These are phyloP conservation scores for Euplexia lucipara DNA, from an alignment of 2,888 invertebrate genomes.

Conservation along the genomic window DNA sequence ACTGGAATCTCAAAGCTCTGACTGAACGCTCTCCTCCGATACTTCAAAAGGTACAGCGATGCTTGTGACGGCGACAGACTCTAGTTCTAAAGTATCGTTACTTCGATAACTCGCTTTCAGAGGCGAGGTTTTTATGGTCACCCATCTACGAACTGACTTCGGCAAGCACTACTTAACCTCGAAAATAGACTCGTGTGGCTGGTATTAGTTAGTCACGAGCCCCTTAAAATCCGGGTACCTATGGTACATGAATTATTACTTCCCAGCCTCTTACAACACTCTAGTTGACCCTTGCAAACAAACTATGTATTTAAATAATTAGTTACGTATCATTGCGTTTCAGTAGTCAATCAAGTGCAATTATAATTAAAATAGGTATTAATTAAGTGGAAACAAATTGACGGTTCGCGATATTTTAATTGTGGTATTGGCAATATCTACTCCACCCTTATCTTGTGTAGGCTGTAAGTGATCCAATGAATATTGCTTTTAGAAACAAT, in stretches of 20 bases:
- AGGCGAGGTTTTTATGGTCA: no score
- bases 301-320: slow-evolving; percentile 52
- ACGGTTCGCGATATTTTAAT: slow-evolving; percentile 45
- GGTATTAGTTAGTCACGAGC: no score
- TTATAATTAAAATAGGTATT: slow-evolving; percentile 45
- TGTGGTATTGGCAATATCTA: slow-evolving; percentile 39
- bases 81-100: no score
- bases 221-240: neutral
- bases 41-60: no score
- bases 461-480: slow-evolving; percentile 15
- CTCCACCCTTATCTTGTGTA: slow-evolving; percentile 30
- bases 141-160: no score
- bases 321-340: slow-evolving; percentile 50
- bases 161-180: no score
- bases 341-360: slow-evolving; percentile 47
- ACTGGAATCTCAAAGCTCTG: no score
- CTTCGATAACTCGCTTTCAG: no score
- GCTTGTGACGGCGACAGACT: no score
- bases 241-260: neutral
- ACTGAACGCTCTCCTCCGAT: no score
- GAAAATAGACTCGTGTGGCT: no score
- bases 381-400: slow-evolving; percentile 43
- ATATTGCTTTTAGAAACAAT: neutral
- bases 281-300: slow-evolving; percentile 26
- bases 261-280: slow-evolving; percentile 7